Evolutionary conservation across 2,797 vertebrate genomes (phyloP), one percentile per base, ranked within the genome.

Genomic region (Erpetoichthys calabaricus): DNA sequence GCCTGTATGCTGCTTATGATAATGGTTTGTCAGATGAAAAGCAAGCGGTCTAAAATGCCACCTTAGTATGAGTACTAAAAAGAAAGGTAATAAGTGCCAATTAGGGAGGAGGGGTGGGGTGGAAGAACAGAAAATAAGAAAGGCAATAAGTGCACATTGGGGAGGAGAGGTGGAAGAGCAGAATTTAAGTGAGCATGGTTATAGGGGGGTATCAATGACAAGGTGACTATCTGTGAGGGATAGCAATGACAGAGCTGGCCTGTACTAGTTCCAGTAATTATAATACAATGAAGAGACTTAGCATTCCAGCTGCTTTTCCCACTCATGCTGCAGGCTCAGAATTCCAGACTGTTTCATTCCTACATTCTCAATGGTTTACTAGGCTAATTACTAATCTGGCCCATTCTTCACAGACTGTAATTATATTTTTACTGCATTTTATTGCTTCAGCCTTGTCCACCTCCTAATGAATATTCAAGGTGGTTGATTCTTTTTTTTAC

Each of bases 401-500:
- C 79, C 78, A 79, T 84, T 85, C 82, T 86, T 86, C 81, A 80
- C 77, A 74, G 78, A 79, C 80, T 81, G 76, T 85, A 84, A 85
- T 84, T 85, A 79, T 80, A 81, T 85, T 86, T n/a, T 86, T 85
- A 84, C 78, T 81, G 80, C 80, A 74, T 84, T 86, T 86, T 86
- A 85, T 85, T 85, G 80, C 78, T 76, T 78, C 61, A 47, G 57
- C 58, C 58, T 62, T 56, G 61, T 75, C 69, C 66, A 68, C 74
- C 75, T 65, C 77, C 70, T 67, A 72, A 65, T 63, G 69, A 68
- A 43, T 72, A 71, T 70, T 74, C 72, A 72, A n/a, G 42, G 44
- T 25, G 25, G 25, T 25, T 25, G 25, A 25, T 25, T 25, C 25
- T 25, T 25, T 25, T n/a, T 25, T 25, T 25, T 25, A 25, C 25